Evolutionary conservation across 2,797 vertebrate species (phyloP).

Genomic region (Schizothorax lantsangensis): DNA sequence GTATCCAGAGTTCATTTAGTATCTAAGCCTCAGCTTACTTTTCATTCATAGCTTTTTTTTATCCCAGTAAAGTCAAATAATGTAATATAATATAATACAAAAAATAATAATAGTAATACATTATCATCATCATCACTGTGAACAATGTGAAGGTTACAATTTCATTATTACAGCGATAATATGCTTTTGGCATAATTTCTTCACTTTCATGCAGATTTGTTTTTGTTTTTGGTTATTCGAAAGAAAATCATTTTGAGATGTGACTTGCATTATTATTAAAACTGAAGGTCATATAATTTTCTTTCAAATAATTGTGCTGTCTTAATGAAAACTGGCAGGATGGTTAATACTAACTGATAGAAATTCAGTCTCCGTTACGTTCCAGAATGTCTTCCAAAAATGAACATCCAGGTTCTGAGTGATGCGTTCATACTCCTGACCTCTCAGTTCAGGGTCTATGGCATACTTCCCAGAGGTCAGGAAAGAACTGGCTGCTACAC

Average conservation of each 20-base stretch:
- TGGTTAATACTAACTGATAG: constrained; percentile 81
- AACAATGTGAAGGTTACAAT: background rate
- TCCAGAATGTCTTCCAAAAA: constrained; percentile 96
- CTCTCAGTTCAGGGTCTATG: constrained; percentile 92
- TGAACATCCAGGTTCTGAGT: constrained; percentile 91
- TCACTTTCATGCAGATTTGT: background rate
- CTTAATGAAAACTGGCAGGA: background rate
- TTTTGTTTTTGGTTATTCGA: background rate
- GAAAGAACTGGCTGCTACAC: constrained; percentile 89
- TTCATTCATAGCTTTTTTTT: background rate
- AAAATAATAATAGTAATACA: background rate
- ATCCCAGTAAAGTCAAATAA: background rate
- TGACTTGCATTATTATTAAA: background rate
- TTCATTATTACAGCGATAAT: background rate
- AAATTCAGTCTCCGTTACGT: constrained; percentile 89
- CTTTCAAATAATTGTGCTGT: constrained; percentile 5
- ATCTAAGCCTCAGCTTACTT: background rate
- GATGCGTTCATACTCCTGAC: constrained; percentile 88
- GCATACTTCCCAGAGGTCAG: constrained; percentile 91
- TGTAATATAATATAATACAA: background rate
- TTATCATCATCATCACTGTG: background rate
- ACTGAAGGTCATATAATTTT: background rate
- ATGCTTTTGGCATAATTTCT: background rate
- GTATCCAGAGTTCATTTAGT: background rate
- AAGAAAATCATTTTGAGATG: background rate